Percentiles rank a stretch among this genome's conserved stretches.
Evolutionary conservation across 2,113 vertebrate species (phyloP).

Genomic region (Pelobates fuscus): DNA sequence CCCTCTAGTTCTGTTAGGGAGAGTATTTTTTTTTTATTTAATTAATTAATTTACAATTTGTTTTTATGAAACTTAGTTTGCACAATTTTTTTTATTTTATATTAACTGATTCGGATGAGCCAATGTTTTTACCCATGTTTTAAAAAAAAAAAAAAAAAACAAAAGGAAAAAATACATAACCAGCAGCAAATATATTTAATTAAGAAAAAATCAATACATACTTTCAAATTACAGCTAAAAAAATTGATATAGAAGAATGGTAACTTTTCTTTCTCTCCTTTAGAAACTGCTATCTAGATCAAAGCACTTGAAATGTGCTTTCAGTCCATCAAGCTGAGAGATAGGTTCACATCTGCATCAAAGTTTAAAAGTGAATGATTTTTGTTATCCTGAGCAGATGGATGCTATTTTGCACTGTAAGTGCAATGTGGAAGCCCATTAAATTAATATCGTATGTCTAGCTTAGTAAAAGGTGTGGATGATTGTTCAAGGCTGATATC

Average conservation of each 20-base stretch:
- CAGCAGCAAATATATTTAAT: neutral
- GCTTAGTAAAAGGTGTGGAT: neutral
- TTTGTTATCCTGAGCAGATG: slow-evolving; percentile 34
- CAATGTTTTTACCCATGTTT: too few species aligned
- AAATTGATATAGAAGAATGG: slow-evolving; percentile 14
- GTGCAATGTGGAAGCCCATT: slow-evolving; percentile 19
- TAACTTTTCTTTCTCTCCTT: slow-evolving; percentile 27
- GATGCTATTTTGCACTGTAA: slow-evolving; percentile 25
- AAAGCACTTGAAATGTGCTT: slow-evolving; percentile 40
- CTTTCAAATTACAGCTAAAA: too few species aligned
- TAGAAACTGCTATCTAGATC: slow-evolving; percentile 37
- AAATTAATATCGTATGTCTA: neutral
- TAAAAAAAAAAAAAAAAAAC: too few species aligned
- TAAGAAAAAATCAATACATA: too few species aligned
- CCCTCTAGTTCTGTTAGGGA: too few species aligned
- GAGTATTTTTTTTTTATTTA: too few species aligned
- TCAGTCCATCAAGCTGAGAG: slow-evolving; percentile 41
- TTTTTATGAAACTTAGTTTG: too few species aligned
- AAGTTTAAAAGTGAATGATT: slow-evolving; percentile 36
- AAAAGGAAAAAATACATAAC: too few species aligned
- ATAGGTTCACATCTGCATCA: slow-evolving; percentile 41
- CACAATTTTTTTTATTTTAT: too few species aligned
- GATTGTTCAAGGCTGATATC: neutral
- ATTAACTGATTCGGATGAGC: too few species aligned
- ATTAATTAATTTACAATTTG: too few species aligned